Base-by-base conservation (phyloP, 1,140 invertebrate genomes). In the Aphaenogaster rudis region DNA sequence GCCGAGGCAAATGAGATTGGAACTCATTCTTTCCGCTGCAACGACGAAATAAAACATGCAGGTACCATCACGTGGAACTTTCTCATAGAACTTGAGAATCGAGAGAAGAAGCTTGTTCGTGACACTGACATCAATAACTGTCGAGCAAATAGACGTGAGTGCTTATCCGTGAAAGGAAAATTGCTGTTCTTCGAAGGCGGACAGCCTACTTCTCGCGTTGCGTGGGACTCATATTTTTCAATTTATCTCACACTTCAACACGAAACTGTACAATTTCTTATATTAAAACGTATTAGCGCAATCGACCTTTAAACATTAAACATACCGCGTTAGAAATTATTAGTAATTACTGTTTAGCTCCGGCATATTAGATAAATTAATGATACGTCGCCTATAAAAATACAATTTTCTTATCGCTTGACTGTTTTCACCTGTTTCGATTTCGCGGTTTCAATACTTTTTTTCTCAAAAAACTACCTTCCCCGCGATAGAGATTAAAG, bases 121-220 rank as follows among this genome's bases (percentile, higher is more conserved):
- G 91, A 92, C 88, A 90, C 86, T 82, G 88, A 90, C 92, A 94
- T 93, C 91, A 88, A 93, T 92, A 91, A 92, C 90, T 80, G 86
- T 91, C 89, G 72, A 50, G 48, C 39, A 69, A 78, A 74, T 78
- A 71, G 79, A 79, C 81, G 33, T 48, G 86, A 52, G 67, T 36
- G 61, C 33, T 76, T 71, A 64, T 61, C 79, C 80, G 74, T 80
- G 86, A 90, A 90, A 69, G 52, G 86, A 61, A 89, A 91, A 93
- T 90, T 91, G 88, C 88, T 72, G 88, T 39, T 72, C 42, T 28
- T 13, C 11, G 54, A 21, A 72, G 21, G 67, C 52, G 39, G 63
- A 85, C 57, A 52, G 21, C 45, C 39, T 66, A 69, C 59, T 69
- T 76, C 61, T 61, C 33, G 17, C 21, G 0, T 21, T 21, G 11